Evolutionary conservation across 2,888 invertebrate species (phyloP).

Genomic region (Melangyna quadrimaculata): DNA sequence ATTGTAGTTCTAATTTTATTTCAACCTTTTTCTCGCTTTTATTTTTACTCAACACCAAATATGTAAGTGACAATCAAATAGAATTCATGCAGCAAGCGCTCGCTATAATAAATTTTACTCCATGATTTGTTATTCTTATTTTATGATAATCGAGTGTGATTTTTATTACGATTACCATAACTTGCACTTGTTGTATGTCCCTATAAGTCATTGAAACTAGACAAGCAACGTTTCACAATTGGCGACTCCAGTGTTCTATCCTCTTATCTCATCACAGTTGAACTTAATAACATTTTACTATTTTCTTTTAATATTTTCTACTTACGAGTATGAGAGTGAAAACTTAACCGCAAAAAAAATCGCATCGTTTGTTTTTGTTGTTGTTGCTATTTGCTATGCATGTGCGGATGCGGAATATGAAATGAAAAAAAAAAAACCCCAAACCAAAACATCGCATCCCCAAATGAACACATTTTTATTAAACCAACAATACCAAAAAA

Average conservation of each 20-base stretch:
- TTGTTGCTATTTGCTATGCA: background rate
- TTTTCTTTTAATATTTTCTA: background rate
- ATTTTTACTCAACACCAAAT: too few species aligned
- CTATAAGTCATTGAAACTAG: background rate
- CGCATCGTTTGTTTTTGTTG: background rate
- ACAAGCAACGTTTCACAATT: background rate
- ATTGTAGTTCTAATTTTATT: too few species aligned
- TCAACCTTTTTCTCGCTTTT: too few species aligned
- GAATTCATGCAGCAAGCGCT: too few species aligned
- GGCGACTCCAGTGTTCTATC: background rate
- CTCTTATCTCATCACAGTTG: conserved; percentile 46
- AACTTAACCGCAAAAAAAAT: conserved; percentile 12
- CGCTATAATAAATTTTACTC: too few species aligned
- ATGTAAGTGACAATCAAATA: too few species aligned
- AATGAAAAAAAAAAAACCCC: background rate
- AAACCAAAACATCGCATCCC: conserved; percentile 48
- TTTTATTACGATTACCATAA: background rate
- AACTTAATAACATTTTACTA: conserved; percentile 52
- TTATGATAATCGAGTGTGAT: background rate
- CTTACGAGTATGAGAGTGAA: background rate
- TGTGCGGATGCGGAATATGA: conserved; percentile 29
- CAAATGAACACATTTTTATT: conserved; percentile 35
- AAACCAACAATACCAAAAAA: conserved; percentile 16
- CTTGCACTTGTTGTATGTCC: too few species aligned
- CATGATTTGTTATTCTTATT: too few species aligned